phyloP scores from a whole-genome alignment of 1,140 invertebrate species.

The Calycopis cecrops region DNA sequence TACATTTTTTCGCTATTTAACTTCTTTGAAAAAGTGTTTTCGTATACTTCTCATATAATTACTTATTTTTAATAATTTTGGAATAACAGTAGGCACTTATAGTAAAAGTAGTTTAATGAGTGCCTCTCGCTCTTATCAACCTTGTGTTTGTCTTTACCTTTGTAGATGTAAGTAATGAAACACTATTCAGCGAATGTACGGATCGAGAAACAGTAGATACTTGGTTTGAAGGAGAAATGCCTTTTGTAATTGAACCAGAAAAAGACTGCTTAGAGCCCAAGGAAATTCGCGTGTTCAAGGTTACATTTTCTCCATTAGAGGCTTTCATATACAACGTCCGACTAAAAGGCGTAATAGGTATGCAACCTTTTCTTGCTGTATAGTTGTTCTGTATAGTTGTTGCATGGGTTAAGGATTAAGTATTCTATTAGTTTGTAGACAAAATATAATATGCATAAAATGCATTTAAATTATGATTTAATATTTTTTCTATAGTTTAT shows the following conservation, averaged over 20 bases:
- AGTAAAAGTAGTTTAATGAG: too few relatives aligned
- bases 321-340: constrained; percentile 56
- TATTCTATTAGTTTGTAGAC: too few relatives aligned
- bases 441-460: too few relatives aligned
- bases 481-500: too few relatives aligned
- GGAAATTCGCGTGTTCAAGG: constrained; percentile 40
- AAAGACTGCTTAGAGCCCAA: constrained; percentile 49
- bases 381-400: too few relatives aligned
- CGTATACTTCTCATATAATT: too few relatives aligned
- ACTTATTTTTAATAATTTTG: too few relatives aligned
- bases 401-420: too few relatives aligned
- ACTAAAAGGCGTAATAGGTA: constrained; percentile 58
- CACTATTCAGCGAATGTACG: constrained; percentile 48
- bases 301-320: constrained; percentile 56
- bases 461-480: too few relatives aligned
- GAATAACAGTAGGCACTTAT: too few relatives aligned
- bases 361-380: not conserved
- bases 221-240: constrained; percentile 60
- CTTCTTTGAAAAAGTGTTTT: too few relatives aligned
- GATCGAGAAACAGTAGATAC: constrained; percentile 56
- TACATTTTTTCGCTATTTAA: too few relatives aligned
- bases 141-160: constrained; percentile 9
- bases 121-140: not conserved
- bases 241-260: constrained; percentile 48
- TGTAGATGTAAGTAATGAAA: constrained; percentile 47